Evolutionary conservation across 2,113 vertebrate species (phyloP).

Genomic region (Oenanthe melanoleuca): DNA sequence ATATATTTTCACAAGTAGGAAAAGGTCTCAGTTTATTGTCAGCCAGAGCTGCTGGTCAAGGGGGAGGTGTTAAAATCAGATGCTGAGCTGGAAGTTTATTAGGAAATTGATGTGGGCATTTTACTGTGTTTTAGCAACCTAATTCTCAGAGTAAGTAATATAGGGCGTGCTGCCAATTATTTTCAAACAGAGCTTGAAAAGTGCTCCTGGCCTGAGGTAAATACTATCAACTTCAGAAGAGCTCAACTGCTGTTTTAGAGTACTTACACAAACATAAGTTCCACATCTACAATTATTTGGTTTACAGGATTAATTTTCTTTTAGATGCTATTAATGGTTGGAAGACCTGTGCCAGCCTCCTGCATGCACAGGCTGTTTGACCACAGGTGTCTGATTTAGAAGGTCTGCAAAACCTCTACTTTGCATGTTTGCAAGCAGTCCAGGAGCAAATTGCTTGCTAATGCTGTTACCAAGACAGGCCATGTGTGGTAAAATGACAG

Average conservation of each 20-base stretch:
- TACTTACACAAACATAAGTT: neutral
- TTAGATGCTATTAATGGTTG: neutral
- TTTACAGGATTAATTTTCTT: neutral
- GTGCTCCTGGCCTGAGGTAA: neutral
- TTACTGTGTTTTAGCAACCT: neutral
- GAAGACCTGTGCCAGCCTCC: neutral
- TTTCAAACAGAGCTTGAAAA: neutral
- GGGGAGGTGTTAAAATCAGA: neutral
- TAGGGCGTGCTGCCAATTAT: neutral
- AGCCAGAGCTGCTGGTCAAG: neutral
- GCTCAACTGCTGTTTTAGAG: neutral
- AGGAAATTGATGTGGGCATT: neutral
- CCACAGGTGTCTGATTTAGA: neutral
- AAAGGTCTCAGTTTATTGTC: neutral
- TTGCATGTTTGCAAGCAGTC: neutral
- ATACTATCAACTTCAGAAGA: neutral
- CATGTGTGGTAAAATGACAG: neutral
- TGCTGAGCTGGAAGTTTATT: neutral
- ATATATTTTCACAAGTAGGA: accelerated
- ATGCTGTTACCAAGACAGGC: neutral
- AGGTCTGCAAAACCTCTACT: neutral
- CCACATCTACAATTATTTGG: neutral
- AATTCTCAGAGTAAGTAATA: neutral
- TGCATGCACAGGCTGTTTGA: neutral
- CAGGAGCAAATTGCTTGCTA: neutral